These are phyloP conservation scores for Panagrolaimus sp. DNA, from an alignment of 1,140 invertebrate species.

Conservation along the genomic window DNA sequence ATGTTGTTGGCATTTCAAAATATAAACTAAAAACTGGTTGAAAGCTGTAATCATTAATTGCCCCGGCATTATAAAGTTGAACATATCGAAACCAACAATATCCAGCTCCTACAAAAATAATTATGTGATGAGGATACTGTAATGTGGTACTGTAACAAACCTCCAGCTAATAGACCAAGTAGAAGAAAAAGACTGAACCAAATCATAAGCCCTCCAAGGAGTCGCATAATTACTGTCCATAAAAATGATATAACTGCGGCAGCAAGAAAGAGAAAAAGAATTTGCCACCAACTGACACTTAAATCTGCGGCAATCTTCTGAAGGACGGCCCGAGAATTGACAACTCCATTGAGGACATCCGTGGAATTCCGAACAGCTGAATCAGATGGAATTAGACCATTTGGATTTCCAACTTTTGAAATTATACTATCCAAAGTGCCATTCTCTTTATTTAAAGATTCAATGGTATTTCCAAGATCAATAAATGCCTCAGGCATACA, in stretches of 20 bases:
- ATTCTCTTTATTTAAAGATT: conserved; percentile 24
- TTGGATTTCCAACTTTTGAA: conserved; percentile 17
- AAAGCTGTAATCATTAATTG: conserved; percentile 60
- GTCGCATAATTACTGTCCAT: conserved; percentile 81
- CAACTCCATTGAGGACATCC: not conserved
- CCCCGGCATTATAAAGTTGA: conserved; percentile 36
- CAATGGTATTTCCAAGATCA: conserved; percentile 33
- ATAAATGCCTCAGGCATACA: conserved; percentile 63
- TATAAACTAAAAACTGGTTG: conserved; percentile 63
- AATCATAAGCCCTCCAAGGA: conserved; percentile 76
- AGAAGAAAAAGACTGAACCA: conserved; percentile 76
- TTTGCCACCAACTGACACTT: conserved; percentile 67
- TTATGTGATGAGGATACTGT: no score
- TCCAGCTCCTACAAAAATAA: conserved; percentile 23
- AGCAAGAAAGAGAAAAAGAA: conserved; percentile 64
- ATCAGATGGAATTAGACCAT: conserved; percentile 13
- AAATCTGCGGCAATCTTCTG: conserved; percentile 72
- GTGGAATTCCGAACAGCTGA: not conserved
- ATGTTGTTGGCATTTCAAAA: conserved; percentile 67
- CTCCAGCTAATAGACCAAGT: conserved; percentile 69
- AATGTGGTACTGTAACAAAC: conserved; percentile 36
- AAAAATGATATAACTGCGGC: conserved; percentile 72
- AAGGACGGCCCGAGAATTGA: conserved; percentile 16
- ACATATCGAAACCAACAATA: conserved; percentile 44
- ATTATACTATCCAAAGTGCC: conserved; percentile 30